phyloP scores from a whole-genome alignment of 2,797 vertebrate species.

The Poeciliopsis presidionis region DNA sequence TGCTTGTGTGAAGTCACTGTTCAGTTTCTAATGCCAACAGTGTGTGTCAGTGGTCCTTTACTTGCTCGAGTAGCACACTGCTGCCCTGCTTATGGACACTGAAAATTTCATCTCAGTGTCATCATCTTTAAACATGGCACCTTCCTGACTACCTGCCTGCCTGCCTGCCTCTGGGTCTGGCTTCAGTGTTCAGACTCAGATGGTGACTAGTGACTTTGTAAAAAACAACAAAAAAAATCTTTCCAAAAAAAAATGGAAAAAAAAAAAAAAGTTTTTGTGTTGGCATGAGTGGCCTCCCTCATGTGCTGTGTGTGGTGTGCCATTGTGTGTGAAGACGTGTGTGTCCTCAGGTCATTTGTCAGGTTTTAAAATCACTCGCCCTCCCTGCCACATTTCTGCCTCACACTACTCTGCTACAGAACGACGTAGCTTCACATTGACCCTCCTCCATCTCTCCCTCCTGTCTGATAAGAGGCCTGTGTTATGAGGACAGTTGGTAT shows the following conservation, averaged over 20 bases:
- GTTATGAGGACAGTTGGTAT: constrained; percentile 81
- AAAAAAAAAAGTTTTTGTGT: constrained; percentile 69
- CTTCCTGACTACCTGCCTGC: constrained; percentile 17
- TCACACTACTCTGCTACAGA: constrained; percentile 59
- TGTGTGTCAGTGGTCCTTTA: constrained; percentile 20
- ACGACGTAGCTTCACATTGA: constrained; percentile 45
- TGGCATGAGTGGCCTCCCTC: constrained; percentile 80
- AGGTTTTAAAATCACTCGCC: constrained; percentile 68
- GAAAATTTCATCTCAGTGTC: constrained; percentile 11
- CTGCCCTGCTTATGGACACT: constrained; percentile 51
- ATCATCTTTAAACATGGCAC: background rate
- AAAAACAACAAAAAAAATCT: constrained; percentile 46
- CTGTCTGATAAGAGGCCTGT: constrained; percentile 77
- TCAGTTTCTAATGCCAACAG: constrained; percentile 3
- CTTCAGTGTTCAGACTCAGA: constrained; percentile 69
- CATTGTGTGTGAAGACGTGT: constrained; percentile 75
- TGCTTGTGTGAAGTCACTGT: background rate
- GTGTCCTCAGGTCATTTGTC: constrained; percentile 84
- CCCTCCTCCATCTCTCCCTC: constrained; percentile 18
- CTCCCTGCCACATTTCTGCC: constrained; percentile 11
- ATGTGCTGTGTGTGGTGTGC: constrained; percentile 78
- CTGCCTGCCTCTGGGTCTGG: constrained; percentile 64
- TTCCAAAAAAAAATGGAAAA: constrained; percentile 27
- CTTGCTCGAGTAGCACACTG: constrained; percentile 4
- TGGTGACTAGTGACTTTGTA: constrained; percentile 79